A percentile compares a stretch with the other conserved stretches of the same genome.
phyloP scores from a whole-genome alignment of 2,797 vertebrate genomes.

The Carapus acus region DNA sequence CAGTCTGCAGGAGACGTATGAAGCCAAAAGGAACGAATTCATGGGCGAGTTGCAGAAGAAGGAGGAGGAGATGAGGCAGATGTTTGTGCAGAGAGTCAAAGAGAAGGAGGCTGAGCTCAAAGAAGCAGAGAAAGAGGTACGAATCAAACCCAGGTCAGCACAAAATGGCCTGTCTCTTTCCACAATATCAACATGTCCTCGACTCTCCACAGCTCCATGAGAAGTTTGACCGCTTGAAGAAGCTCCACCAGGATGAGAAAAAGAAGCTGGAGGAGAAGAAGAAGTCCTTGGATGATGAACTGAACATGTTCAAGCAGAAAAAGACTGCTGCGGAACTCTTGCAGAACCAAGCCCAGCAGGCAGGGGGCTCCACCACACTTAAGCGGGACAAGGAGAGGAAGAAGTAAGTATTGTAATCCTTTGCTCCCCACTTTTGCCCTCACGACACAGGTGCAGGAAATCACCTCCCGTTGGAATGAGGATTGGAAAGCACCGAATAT shows the following conservation, averaged over 20 bases:
- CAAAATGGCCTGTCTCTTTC: not conserved
- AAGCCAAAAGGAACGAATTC: constrained; percentile 98
- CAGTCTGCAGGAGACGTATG: constrained; percentile 97
- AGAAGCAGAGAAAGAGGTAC: constrained; percentile 97
- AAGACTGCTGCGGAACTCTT: constrained; percentile 94
- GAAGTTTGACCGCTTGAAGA: constrained; percentile 97
- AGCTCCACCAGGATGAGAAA: constrained; percentile 96
- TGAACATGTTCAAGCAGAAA: constrained; percentile 95
- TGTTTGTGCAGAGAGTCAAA: constrained; percentile 99
- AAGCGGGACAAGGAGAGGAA: constrained; percentile 99
- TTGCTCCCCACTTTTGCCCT: constrained; percentile 22
- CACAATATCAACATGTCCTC: not conserved
- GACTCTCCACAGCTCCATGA: constrained; percentile 81
- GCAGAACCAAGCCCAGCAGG: constrained; percentile 92
- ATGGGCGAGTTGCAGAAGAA: constrained; percentile 97
- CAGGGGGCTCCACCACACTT: constrained; percentile 94
- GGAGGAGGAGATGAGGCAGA: constrained; percentile 99
- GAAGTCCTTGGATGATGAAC: constrained; percentile 90
- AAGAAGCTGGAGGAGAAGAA: constrained; percentile 98
- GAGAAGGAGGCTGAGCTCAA: constrained; percentile 97
- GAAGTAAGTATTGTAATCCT: constrained; percentile 87
- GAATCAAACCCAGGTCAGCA: not conserved
- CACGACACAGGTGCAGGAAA: constrained; percentile 20
- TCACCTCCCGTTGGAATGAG: not conserved
- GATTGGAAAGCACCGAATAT: constrained; percentile 8